A percentile compares a stretch with the other conserved stretches of the same genome.
Evolutionary conservation across 23 tunicate genomes (phyloP).

Genomic region (Aplidium turbinatum): DNA sequence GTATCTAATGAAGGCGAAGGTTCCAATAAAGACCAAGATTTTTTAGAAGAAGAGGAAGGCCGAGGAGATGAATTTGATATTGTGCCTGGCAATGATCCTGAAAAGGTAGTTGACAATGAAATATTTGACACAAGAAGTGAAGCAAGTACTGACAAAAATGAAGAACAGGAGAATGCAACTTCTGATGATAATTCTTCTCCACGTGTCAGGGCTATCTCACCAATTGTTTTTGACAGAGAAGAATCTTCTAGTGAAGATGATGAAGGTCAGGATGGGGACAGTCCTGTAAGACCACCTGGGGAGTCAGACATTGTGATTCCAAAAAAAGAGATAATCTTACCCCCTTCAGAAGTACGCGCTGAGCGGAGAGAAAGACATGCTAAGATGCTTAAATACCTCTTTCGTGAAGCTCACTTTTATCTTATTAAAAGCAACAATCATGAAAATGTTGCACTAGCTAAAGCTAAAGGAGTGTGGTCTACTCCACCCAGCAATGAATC

Average conservation of each 20-base stretch:
- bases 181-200: background rate
- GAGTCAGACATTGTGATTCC: slow-evolving; percentile 64
- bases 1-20: slow-evolving; percentile 16
- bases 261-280: slow-evolving; percentile 49
- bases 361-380: slow-evolving; percentile 76
- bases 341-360: slow-evolving; percentile 74
- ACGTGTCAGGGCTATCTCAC: slow-evolving; percentile 63
- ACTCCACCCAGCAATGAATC: slow-evolving; percentile 89
- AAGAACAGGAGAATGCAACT: background rate
- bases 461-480: slow-evolving; percentile 90
- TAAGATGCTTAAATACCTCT: slow-evolving; percentile 83
- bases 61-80: slow-evolving; percentile 24
- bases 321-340: slow-evolving; percentile 73
- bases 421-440: slow-evolving; percentile 88
- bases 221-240: slow-evolving; percentile 76
- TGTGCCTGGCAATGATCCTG: slow-evolving; percentile 5
- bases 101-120: background rate
- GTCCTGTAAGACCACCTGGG: slow-evolving; percentile 74
- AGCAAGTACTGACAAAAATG: slow-evolving; percentile 40
- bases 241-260: slow-evolving; percentile 62
- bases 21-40: slow-evolving; percentile 9
- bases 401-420: slow-evolving; percentile 85
- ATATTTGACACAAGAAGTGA: slow-evolving; percentile 75
- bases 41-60: background rate
- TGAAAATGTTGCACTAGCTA: slow-evolving; percentile 84